Evolutionary conservation across 2,888 invertebrate genomes (phyloP), one percentile per base, ranked within the genome.

Genomic region (Epsilonema sp.): DNA sequence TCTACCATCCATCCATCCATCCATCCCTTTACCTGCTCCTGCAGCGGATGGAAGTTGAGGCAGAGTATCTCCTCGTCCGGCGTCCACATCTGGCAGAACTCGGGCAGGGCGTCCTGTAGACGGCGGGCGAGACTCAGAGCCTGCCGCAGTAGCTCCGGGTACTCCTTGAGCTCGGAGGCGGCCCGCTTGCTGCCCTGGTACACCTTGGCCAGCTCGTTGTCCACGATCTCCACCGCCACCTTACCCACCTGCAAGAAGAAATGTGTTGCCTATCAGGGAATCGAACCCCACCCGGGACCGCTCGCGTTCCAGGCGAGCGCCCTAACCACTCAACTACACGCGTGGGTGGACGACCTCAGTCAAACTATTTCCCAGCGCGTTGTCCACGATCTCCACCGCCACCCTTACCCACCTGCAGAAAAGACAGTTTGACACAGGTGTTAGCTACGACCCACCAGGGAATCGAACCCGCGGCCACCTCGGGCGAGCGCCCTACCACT

Each of bases 51-150:
- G 64, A 84, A 90, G 46, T 85, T 76, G 25, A 97, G 75, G 63
- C 90, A 90, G 20, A 97, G 70, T 54, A 97, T 84, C 72, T 97
- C 97, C 54, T 94, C 90, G 61, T 97, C 94, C 0, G 80, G 77
- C 3, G 87, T 89, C 65, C 90, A 94, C 0, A 97, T 71, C 63
- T 94, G 92, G 0, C 89, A 83, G 66, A 85, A 90, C 67, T 97
- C 97, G 52, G 90, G 77, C 0, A 97, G 71, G 0, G 97, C 94
- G 69, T 97, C 97, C 68, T 94, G 89, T 60, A 92, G 71, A 49
- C 84, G 74, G 22, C 97, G 75, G 0, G 85, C 92, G 50, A 94
- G 70, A 1, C 90, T 92, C 46, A 92, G 78, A 0, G 94, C 89
- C 69, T 94, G 85, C 0, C 89, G 75, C 2, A 94, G 70, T 16